A percentile compares a stretch with the other conserved stretches of the same genome.
phyloP scores from a whole-genome alignment of 1,140 invertebrate species.

The Sinonovacula constricta region DNA sequence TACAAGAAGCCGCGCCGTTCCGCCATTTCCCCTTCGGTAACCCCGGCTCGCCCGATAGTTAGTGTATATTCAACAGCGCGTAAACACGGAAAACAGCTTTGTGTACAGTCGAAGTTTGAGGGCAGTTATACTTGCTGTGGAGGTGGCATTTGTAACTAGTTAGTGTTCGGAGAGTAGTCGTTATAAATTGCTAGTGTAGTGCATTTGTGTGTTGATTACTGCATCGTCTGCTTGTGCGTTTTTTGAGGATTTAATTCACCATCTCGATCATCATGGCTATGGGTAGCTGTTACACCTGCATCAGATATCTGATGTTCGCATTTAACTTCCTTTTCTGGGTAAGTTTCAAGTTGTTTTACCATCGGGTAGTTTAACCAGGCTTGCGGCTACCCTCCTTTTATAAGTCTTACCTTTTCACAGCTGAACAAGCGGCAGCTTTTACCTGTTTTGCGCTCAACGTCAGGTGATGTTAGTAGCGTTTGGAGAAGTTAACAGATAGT shows the following conservation, averaged over 20 bases:
- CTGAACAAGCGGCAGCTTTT: no score
- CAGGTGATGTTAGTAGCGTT: no score
- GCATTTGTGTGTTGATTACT: background rate
- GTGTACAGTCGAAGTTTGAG: background rate
- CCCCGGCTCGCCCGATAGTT: no score
- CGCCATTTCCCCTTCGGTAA: no score
- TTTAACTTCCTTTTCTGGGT: slow-evolving; percentile 79
- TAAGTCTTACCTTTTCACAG: no score
- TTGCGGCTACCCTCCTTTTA: no score
- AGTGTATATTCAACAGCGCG: background rate
- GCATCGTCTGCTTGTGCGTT: background rate
- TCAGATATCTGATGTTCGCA: slow-evolving; percentile 79
- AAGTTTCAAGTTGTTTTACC: slow-evolving; percentile 60
- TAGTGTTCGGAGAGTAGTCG: background rate
- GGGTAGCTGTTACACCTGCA: slow-evolving; percentile 77
- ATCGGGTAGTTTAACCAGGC: no score
- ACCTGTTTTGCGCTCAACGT: no score
- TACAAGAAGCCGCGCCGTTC: no score
- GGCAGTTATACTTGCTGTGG: no score
- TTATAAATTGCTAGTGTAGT: background rate
- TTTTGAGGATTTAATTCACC: background rate
- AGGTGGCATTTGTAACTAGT: background rate
- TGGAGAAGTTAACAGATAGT: no score
- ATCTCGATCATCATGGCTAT: slow-evolving; percentile 65
- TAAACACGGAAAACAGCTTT: background rate